phyloP scores from a whole-genome alignment of 2,113 vertebrate genomes.

The Aspiorhynchus laticeps region DNA sequence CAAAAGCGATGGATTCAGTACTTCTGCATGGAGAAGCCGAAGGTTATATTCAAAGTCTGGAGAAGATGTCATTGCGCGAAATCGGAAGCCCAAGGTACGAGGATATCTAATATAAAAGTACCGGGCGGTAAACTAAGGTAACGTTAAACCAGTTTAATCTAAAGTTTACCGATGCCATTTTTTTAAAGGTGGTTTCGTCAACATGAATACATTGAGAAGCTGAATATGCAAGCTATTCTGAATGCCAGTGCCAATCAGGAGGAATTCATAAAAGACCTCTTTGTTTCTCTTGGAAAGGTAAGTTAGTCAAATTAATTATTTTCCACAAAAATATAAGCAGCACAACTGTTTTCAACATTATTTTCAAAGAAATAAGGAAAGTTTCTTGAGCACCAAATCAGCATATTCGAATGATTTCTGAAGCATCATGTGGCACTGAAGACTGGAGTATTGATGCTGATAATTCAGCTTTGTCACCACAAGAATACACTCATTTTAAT shows the following conservation, averaged over 20 bases:
- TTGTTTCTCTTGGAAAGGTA: constrained; percentile 87
- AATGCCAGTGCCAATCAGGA: constrained; percentile 79
- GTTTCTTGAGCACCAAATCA: no score
- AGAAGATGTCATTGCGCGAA: constrained; percentile 76
- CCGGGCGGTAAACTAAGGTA: background rate
- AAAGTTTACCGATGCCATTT: background rate
- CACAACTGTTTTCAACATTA: no score
- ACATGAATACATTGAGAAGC: constrained; percentile 88
- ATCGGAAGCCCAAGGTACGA: constrained; percentile 78
- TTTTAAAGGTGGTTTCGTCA: constrained; percentile 87
- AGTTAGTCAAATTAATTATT: no score
- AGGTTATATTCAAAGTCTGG: constrained; percentile 76
- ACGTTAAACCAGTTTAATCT: background rate
- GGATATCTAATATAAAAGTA: background rate
- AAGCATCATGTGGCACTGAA: no score
- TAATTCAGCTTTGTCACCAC: no score
- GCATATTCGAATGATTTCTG: no score
- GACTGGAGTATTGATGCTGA: no score
- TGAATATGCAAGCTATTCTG: constrained; percentile 94
- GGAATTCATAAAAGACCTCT: constrained; percentile 87
- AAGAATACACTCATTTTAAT: no score
- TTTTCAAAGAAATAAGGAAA: no score
- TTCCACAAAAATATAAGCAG: no score
- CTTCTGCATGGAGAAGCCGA: constrained; percentile 81
- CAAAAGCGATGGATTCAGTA: constrained; percentile 55